These are phyloP conservation scores for Abrostola triplasia DNA, from an alignment of 2,888 invertebrate genomes.

Conservation along the genomic window DNA sequence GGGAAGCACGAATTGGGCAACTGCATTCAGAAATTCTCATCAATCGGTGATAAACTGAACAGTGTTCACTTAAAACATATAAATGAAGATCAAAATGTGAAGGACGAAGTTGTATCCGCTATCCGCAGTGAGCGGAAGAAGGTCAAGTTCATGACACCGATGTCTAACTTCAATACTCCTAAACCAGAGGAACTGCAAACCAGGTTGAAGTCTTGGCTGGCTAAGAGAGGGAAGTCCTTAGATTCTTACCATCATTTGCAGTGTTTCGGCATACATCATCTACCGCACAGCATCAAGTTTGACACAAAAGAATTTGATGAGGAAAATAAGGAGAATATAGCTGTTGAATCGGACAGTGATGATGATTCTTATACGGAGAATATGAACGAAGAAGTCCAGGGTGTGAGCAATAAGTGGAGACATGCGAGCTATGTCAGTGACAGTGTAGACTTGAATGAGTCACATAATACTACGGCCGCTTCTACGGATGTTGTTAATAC, in stretches of 20 bases:
- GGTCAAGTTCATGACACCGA: slow-evolving; percentile 79
- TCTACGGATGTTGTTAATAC: slow-evolving; percentile 61
- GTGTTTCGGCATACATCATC: slow-evolving; percentile 83
- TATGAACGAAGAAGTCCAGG: slow-evolving; percentile 65
- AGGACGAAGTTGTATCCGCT: slow-evolving; percentile 72
- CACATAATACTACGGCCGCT: slow-evolving; percentile 65
- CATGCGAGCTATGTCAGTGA: slow-evolving; percentile 70
- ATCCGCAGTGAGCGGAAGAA: slow-evolving; percentile 81
- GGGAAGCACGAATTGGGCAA: slow-evolving; percentile 72
- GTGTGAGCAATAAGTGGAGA: slow-evolving; percentile 70
- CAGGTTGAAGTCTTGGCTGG: slow-evolving; percentile 85
- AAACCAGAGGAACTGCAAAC: slow-evolving; percentile 77
- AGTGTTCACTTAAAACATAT: slow-evolving; percentile 67
- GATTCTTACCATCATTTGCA: slow-evolving; percentile 86
- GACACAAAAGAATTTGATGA: slow-evolving; percentile 68
- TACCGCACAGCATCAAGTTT: slow-evolving; percentile 48
- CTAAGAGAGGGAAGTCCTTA: slow-evolving; percentile 83
- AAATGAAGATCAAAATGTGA: slow-evolving; percentile 71
- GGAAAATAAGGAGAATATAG: slow-evolving; percentile 87
- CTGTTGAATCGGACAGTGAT: slow-evolving; percentile 77
- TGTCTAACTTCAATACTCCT: slow-evolving; percentile 75
- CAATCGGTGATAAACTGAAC: slow-evolving; percentile 78
- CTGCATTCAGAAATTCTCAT: slow-evolving; percentile 81
- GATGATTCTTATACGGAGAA: slow-evolving; percentile 77
- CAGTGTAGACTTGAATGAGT: slow-evolving; percentile 72